phyloP scores from a whole-genome alignment of 2,888 invertebrate species.

The Drosophila formosana region DNA sequence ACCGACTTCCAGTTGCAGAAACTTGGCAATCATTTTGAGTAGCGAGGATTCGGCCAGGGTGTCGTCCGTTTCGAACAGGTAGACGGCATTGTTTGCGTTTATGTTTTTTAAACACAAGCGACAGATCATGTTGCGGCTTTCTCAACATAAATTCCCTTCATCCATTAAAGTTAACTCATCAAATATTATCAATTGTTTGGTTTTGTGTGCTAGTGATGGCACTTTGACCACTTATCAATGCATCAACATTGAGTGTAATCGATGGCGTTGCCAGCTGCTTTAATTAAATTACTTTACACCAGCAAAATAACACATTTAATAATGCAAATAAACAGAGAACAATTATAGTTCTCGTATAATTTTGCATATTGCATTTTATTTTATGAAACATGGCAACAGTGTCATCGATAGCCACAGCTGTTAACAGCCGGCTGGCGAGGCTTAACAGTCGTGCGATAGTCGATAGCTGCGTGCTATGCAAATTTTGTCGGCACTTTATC shows the following conservation, averaged over 20 bases:
- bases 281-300: too few relatives aligned
- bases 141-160: conserved; percentile 48
- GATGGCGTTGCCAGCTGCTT: background rate
- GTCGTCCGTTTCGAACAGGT: conserved; percentile 68
- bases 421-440: background rate
- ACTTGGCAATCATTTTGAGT: conserved; percentile 77
- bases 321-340: too few relatives aligned
- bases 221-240: conserved; percentile 8
- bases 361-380: too few relatives aligned
- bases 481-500: conserved; percentile 26
- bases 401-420: background rate
- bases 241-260: conserved; percentile 26
- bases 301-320: too few relatives aligned
- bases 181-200: conserved; percentile 58
- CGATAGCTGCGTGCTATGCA: background rate
- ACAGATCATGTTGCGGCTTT: conserved; percentile 68
- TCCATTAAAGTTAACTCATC: conserved; percentile 8
- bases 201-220: conserved; percentile 55
- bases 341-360: too few relatives aligned
- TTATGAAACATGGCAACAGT: too few relatives aligned
- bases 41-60: conserved; percentile 66
- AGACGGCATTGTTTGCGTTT: conserved; percentile 63
- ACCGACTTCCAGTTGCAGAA: conserved; percentile 72
- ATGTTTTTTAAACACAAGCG: conserved; percentile 73
- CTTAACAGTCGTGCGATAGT: background rate